Percentiles rank a stretch among this genome's conserved stretches.
These are phyloP conservation scores for Idaea dimidiata DNA, from an alignment of 2,888 invertebrate genomes.

Conservation along the genomic window DNA sequence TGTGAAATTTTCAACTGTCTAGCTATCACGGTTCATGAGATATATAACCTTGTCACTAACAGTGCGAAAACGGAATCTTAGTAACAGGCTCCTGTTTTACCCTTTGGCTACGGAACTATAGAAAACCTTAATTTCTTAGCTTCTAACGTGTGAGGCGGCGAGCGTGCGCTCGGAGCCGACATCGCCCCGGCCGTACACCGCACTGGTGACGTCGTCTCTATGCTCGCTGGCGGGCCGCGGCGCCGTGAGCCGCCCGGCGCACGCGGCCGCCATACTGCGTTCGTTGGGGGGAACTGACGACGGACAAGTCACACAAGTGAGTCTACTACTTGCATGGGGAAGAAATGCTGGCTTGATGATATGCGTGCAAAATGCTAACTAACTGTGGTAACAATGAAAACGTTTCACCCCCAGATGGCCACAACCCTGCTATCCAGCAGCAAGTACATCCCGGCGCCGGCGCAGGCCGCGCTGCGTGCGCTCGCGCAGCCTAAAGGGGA, in stretches of 20 bases:
- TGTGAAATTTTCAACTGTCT: too few relatives aligned
- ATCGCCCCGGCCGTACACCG: slow-evolving; percentile 25
- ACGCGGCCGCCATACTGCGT: slow-evolving; percentile 56
- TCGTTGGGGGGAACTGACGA: slow-evolving; percentile 42
- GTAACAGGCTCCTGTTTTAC: too few relatives aligned
- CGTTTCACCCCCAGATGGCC: slow-evolving; percentile 40
- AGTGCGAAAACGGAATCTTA: too few relatives aligned
- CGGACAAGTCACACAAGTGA: slow-evolving; percentile 39
- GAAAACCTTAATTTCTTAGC: too few relatives aligned
- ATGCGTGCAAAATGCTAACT: too few relatives aligned
- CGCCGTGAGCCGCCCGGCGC: slow-evolving; percentile 40
- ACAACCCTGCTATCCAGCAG: slow-evolving; percentile 46
- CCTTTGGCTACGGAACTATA: too few relatives aligned
- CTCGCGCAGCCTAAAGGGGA: slow-evolving; percentile 13
- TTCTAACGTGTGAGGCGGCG: slow-evolving; percentile 14
- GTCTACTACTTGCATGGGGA: background rate
- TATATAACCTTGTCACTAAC: too few relatives aligned
- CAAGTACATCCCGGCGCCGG: slow-evolving; percentile 32
- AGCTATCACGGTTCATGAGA: too few relatives aligned
- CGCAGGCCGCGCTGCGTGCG: slow-evolving; percentile 36
- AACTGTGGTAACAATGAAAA: too few relatives aligned
- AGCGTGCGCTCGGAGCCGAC: slow-evolving; percentile 8
- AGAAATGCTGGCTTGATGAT: too few relatives aligned
- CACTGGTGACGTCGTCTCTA: slow-evolving; percentile 35
- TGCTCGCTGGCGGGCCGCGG: slow-evolving; percentile 27